Percentiles rank a stretch among this genome's conserved stretches.
Evolutionary conservation across 1,140 invertebrate genomes (phyloP).

Genomic region (Bombus ignitus): DNA sequence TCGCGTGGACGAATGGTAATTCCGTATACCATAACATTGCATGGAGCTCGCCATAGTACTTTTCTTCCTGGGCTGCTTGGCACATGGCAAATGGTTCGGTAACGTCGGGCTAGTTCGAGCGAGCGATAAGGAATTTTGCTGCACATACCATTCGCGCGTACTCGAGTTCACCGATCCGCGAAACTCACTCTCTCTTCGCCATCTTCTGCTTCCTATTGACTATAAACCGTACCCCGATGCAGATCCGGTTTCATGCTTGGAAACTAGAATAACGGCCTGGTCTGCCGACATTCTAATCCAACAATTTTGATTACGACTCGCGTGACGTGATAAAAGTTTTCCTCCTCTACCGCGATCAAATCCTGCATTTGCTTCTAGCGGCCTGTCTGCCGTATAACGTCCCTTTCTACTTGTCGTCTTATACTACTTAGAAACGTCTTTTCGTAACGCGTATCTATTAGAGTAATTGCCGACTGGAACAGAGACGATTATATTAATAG

Average conservation of each 20-base stretch:
- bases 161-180: conserved; percentile 74
- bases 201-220: conserved; percentile 73
- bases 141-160: conserved; percentile 57
- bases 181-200: conserved; percentile 73
- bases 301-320: conserved; percentile 55
- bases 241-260: conserved; percentile 65
- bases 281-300: conserved; percentile 44
- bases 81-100: conserved; percentile 40
- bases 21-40: not conserved
- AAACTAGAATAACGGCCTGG: conserved; percentile 51
- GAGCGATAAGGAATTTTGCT: conserved; percentile 63
- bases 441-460: too few relatives aligned
- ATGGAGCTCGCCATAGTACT: conserved; percentile 9
- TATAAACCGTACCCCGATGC: conserved; percentile 58
- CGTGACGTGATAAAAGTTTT: conserved; percentile 53
- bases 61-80: conserved; percentile 2
- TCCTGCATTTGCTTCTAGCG: not conserved
- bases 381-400: conserved; percentile 26
- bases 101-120: conserved; percentile 49
- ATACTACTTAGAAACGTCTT: not conserved
- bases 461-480: not conserved
- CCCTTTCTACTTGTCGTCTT: conserved; percentile 38
- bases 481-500: not conserved
- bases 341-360: not conserved
- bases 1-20: not conserved